These are phyloP conservation scores for Reinhardtius hippoglossoides DNA, from an alignment of 2,113 vertebrate species.

Conservation along the genomic window DNA sequence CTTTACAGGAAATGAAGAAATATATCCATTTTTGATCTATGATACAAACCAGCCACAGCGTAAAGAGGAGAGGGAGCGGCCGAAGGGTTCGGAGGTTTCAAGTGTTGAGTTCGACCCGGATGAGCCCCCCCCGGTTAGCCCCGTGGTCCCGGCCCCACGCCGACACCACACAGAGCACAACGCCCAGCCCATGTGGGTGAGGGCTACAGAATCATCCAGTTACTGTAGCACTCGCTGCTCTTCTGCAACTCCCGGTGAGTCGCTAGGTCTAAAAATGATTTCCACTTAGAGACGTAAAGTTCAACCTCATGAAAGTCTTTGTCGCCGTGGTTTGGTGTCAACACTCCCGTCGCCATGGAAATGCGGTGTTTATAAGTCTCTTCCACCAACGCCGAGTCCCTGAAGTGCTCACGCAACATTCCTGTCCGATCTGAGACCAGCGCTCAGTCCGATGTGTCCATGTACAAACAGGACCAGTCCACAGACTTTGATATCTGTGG, in stretches of 20 bases:
- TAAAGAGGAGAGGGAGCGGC: conserved; percentile 65
- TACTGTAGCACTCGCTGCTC: conserved; percentile 46
- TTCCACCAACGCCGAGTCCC: conserved; percentile 50
- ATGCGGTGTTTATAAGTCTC: conserved; percentile 41
- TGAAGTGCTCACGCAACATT: conserved; percentile 49
- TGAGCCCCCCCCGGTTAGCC: conserved; percentile 57
- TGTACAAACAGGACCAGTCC: conserved; percentile 27
- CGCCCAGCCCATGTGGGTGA: conserved; percentile 44
- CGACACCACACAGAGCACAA: conserved; percentile 40
- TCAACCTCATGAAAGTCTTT: conserved; percentile 49
- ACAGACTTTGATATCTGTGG: conserved; percentile 32
- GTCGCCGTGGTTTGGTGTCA: conserved; percentile 37
- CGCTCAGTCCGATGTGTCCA: conserved; percentile 50
- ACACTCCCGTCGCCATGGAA: conserved; percentile 42
- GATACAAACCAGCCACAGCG: conserved; percentile 75
- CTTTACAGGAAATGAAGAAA: conserved; percentile 84
- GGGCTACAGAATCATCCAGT: conserved; percentile 62
- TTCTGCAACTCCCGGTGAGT: conserved; percentile 31
- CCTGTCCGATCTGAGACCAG: conserved; percentile 33
- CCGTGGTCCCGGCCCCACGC: conserved; percentile 55
- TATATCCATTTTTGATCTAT: conserved; percentile 75
- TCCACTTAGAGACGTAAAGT: conserved; percentile 24
- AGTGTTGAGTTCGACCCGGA: conserved; percentile 65
- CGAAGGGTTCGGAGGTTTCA: conserved; percentile 37
- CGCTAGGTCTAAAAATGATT: neutral